Percentiles rank a stretch among this genome's conserved stretches.
phyloP scores from a whole-genome alignment of 1,140 invertebrate species.

The Neodiprion lecontei region DNA sequence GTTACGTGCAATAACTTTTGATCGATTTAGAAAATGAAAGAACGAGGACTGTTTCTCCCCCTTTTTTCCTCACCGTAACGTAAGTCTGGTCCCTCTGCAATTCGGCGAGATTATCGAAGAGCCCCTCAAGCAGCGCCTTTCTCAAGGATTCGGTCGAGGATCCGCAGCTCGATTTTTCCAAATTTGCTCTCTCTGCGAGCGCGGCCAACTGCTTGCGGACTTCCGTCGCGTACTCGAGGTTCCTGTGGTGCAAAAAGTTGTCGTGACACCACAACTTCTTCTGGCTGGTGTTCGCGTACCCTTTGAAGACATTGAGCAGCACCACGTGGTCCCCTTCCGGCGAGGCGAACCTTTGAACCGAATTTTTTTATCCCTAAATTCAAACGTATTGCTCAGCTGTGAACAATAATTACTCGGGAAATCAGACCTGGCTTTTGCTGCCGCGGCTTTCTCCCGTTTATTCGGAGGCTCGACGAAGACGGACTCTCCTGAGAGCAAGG shows the following conservation, averaged over 20 bases:
- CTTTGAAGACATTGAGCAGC: slow-evolving; percentile 87
- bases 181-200: slow-evolving; percentile 75
- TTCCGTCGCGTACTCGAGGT: slow-evolving; percentile 82
- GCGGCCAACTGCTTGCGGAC: slow-evolving; percentile 84
- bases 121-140: slow-evolving; percentile 80
- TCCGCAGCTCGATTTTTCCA: slow-evolving; percentile 78
- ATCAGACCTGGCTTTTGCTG: slow-evolving; percentile 46
- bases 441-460: slow-evolving; percentile 56
- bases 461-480: slow-evolving; percentile 63
- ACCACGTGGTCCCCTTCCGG: slow-evolving; percentile 93
- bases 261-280: slow-evolving; percentile 92
- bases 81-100: slow-evolving; percentile 79
- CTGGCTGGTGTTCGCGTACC: slow-evolving; percentile 74
- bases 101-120: slow-evolving; percentile 92
- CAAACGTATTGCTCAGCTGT: slow-evolving; percentile 40
- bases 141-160: slow-evolving; percentile 75
- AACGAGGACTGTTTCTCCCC: slow-evolving; percentile 2
- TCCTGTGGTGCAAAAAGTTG: slow-evolving; percentile 87
- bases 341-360: slow-evolving; percentile 81
- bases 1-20: slow-evolving; percentile 13
- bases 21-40: slow-evolving; percentile 17
- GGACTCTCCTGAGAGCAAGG: slow-evolving; percentile 73
- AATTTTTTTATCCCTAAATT: background rate
- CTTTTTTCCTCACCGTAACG: slow-evolving; percentile 66
- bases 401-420: background rate